Evolutionary conservation across 92 coral and sea anemone species (phyloP).

Genomic region (Zoanthus sansibaricus): DNA sequence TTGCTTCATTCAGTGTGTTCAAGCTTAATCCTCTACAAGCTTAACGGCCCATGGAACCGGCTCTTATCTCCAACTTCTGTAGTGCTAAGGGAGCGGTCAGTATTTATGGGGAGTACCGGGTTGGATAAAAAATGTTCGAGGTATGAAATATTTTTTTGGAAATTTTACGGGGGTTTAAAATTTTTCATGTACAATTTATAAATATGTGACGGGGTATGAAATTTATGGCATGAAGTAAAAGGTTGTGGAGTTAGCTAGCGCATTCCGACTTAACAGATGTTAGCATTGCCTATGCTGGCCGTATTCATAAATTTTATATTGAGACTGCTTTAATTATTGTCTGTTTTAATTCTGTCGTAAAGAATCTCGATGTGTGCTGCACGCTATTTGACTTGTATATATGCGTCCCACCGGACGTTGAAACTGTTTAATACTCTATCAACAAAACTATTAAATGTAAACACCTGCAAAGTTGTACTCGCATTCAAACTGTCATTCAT

Average conservation of each 20-base stretch:
- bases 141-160: slow-evolving; percentile 12
- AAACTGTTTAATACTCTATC: slow-evolving; percentile 27
- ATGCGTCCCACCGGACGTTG: slow-evolving; percentile 32
- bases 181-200: slow-evolving; percentile 16
- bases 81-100: too few relatives aligned
- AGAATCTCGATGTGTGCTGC: slow-evolving; percentile 37
- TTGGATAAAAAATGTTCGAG: slow-evolving; percentile 9
- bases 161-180: slow-evolving; percentile 11
- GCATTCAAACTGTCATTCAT: slow-evolving; percentile 38
- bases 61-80: too few relatives aligned
- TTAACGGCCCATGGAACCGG: too few relatives aligned
- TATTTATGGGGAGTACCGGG: slow-evolving; percentile 10
- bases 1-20: too few relatives aligned
- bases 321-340: too few relatives aligned
- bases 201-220: slow-evolving; percentile 22
- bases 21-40: too few relatives aligned
- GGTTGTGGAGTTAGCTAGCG: slow-evolving; percentile 18
- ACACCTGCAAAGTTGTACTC: slow-evolving; percentile 37
- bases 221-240: slow-evolving; percentile 23
- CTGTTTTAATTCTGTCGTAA: slow-evolving; percentile 36
- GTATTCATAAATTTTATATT: too few relatives aligned
- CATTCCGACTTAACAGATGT: slow-evolving; percentile 36
- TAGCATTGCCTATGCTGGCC: slow-evolving; percentile 34
- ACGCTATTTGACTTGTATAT: slow-evolving; percentile 18
- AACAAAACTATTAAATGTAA: slow-evolving; percentile 16